Base-by-base conservation (phyloP, 2,888 invertebrate genomes). In the Boloria selene region DNA sequence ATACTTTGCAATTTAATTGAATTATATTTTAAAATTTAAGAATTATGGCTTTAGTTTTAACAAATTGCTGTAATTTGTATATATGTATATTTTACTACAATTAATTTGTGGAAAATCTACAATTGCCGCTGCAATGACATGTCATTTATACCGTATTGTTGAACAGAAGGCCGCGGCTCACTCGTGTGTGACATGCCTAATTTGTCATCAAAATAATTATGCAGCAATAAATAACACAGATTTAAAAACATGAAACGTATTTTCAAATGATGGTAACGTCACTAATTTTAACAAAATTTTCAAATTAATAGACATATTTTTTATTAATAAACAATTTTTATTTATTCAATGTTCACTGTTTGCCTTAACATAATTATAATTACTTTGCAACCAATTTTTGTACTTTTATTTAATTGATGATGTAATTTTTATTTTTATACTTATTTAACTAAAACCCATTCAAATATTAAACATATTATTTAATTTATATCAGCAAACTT, bases 161-260 rank as follows among this genome's bases (percentile, higher is more conserved):
- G 77, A 77, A 70, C 62, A 79, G 79, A 80, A 84, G 80, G 74
- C 56, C 70, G 69, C 58, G 59, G 73, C 59, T 53, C 80, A 69
- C 66, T 79, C 75, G 75, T 53, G 76, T 76, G 80, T 79, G 77
- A 78, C 82, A 76, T 64, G 73, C 70, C 73, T 75, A 73, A 78
- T 76, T 75, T 73, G 68, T 65, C 73, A 72, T 71, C 72, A 75
- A 75, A 74, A 71, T 62, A 62, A 64, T 64, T 52, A 45, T 47
- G 31, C 44, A 44, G 26, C 44, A 31, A 51, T 31, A 7, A 51
- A 47, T 45, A 3, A 31, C 16, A 44, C 13, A 14, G 44, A 56
- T 44, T 56, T n/a, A 44, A 7, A 56, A 4, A 22, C 16, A 56
- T 22, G 42, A 45, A 56, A 56, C 16, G 45, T 45, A 38, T 22